These are phyloP conservation scores for Hippotragus niger DNA, from an alignment of 2,113 vertebrate genomes.

Conservation along the genomic window DNA sequence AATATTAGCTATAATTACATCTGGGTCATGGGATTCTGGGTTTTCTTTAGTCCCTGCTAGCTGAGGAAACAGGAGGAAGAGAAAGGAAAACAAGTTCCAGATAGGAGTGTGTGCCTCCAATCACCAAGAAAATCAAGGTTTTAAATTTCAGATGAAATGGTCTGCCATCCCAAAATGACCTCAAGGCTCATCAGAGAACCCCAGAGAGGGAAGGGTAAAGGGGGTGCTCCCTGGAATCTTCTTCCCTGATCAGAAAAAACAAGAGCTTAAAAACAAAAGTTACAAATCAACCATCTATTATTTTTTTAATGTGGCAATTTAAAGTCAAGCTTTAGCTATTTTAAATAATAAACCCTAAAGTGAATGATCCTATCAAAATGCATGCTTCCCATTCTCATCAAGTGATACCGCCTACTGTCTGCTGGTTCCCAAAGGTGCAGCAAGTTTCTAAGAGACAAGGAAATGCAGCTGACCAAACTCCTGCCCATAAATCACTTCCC, in stretches of 20 bases:
- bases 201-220: not conserved
- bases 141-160: not conserved
- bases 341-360: slow-evolving; percentile 9
- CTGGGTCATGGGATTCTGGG: not conserved
- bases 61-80: not conserved
- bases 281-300: not conserved
- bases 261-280: not conserved
- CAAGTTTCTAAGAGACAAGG: not conserved
- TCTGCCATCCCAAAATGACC: not conserved
- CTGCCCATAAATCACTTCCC: not conserved
- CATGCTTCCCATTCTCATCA: not conserved
- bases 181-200: not conserved
- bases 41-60: not conserved
- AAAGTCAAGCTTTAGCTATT: slow-evolving; percentile 24
- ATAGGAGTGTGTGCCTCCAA: not conserved
- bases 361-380: not conserved
- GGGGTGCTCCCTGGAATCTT: not conserved
- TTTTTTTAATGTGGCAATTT: not conserved
- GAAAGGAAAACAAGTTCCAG: not conserved
- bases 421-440: not conserved
- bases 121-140: not conserved
- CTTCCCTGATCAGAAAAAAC: not conserved
- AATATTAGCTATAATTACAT: not conserved
- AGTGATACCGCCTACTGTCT: not conserved
- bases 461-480: not conserved